These are phyloP conservation scores for Epinephelus coioides DNA, from an alignment of 2,797 vertebrate genomes.

Conservation along the genomic window DNA sequence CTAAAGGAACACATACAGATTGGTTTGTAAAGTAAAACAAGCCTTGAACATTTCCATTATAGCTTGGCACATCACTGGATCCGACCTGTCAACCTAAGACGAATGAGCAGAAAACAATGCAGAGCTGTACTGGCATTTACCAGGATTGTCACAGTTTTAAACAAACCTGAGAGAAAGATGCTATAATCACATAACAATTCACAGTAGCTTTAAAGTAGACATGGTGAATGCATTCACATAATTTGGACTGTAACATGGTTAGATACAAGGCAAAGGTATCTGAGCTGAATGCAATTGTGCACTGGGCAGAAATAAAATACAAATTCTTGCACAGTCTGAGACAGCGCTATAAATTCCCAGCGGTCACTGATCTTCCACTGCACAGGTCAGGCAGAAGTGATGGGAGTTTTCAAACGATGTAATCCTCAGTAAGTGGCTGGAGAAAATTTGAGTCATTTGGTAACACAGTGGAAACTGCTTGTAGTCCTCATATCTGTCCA, in stretches of 20 bases:
- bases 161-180: not conserved
- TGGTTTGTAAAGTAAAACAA: no score
- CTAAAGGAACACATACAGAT: no score
- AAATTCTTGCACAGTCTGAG: constrained; percentile 15
- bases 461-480: not conserved
- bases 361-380: constrained; percentile 7
- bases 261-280: not conserved
- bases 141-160: not conserved
- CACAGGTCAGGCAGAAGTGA: constrained; percentile 31
- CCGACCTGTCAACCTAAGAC: not conserved
- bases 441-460: constrained; percentile 40
- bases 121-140: not conserved
- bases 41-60: no score
- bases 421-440: constrained; percentile 28
- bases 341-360: constrained; percentile 2
- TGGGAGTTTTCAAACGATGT: constrained; percentile 15
- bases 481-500: no score
- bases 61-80: not conserved
- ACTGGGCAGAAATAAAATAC: constrained; percentile 13
- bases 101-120: not conserved
- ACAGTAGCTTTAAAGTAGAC: not conserved
- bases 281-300: constrained; percentile 18
- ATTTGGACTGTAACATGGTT: not conserved
- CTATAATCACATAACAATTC: no score
- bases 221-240: not conserved